Conservation (phyloP, 2,113 vertebrate species). For the Ginglymostoma cirratum region DNA sequence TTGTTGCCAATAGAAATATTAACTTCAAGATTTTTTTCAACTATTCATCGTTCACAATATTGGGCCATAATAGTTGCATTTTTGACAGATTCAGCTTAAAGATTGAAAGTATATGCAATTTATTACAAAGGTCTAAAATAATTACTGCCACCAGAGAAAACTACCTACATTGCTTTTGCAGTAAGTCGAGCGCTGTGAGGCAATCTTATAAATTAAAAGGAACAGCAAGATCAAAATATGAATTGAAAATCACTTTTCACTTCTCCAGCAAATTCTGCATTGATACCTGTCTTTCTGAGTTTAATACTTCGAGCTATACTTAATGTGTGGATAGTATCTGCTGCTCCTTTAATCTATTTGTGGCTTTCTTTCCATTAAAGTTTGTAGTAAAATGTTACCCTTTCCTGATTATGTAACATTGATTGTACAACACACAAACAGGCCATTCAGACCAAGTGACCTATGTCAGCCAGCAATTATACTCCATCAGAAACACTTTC, state of each 20-base stretch:
- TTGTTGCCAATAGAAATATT: constrained; percentile 9
- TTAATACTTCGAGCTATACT: background rate
- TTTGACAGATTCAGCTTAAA: background rate
- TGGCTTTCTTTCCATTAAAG: background rate
- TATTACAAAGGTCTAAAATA: background rate
- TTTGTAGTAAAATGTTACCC: background rate
- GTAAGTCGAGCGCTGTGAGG: background rate
- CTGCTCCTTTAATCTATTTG: background rate
- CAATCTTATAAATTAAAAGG: constrained; percentile 22
- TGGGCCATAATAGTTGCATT: background rate
- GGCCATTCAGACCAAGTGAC: background rate
- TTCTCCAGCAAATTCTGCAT: background rate
- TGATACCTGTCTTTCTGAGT: background rate
- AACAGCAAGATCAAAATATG: background rate
- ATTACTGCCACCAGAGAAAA: background rate
- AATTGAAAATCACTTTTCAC: background rate
- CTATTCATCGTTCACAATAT: background rate
- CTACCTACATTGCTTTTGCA: background rate
- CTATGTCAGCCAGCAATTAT: background rate
- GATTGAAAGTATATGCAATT: background rate
- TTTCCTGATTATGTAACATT: background rate
- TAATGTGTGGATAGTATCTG: background rate
- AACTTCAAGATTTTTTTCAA: background rate
- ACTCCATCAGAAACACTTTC: background rate
- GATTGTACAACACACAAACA: background rate